Base-by-base conservation (phyloP, 2,797 vertebrate genomes). In the Falco peregrinus region DNA sequence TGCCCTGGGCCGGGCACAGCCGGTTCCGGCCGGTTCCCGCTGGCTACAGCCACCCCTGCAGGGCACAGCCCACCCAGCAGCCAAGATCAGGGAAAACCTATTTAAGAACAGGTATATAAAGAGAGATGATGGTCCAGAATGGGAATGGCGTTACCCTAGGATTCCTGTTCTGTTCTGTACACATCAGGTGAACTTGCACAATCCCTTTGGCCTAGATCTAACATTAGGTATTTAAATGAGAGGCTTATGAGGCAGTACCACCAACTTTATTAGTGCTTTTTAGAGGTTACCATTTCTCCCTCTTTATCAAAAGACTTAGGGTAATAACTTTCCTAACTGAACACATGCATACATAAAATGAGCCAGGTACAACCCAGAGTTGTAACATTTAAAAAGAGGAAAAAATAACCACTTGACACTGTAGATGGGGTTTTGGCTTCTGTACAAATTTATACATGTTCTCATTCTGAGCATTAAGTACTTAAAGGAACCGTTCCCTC, bases 71-170 rank as follows among this genome's bases (percentile, higher is more conserved):
- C 17, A 51, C 31, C 28, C 57, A 4, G 0, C 1, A 3, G 54
- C 4, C 1, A 43, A 43, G 43, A 43, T 43, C 0, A 0, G 16
- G 15, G 6, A 33, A 12, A 50, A 1, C 0, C 0, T 8, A 4
- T 51, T 28, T 48, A 20, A 74, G 26, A 50, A 51, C 4, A 24
- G 2, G 11, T 25, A 47, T 3, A 13, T 16, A 41, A 15, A 60
- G 20, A 48, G 9, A 33, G n/a, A 7, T 21, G 37, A 69, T 2
- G 1, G 17, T 16, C 25, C 31, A 59, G 24, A 75, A 73, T 5
- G n/a, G 6, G 21, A 56, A 35, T 5, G 10, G 3, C 22, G 10
- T 25, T 54, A 29, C 4, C 39, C 41, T n/a, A 41, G 17, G 67
- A 19, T n/a, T 81, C 39, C 68, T 19, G 25, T 74, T 68, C 28